These are phyloP conservation scores for Oplegnathus fasciatus DNA, from an alignment of 2,113 vertebrate genomes.

Conservation along the genomic window DNA sequence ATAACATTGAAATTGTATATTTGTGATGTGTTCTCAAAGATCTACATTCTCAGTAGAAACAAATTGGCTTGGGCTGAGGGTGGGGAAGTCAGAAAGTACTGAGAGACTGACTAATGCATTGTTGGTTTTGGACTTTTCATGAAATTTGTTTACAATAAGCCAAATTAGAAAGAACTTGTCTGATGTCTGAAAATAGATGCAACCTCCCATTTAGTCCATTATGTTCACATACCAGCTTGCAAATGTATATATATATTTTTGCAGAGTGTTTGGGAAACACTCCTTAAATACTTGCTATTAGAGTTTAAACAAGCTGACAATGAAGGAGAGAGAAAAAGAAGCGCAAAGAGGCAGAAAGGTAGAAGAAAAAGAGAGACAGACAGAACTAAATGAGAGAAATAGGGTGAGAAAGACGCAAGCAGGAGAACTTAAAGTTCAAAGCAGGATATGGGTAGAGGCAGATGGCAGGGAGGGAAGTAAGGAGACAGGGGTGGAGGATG, in stretches of 20 bases:
- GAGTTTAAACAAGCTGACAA: neutral
- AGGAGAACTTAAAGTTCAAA: conserved; percentile 37
- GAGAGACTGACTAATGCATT: neutral
- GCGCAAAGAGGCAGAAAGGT: neutral
- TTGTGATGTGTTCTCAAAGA: neutral
- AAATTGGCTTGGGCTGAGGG: neutral
- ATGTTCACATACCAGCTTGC: neutral
- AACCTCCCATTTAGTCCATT: neutral
- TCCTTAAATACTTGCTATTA: neutral
- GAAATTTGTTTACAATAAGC: too few species aligned
- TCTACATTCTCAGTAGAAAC: neutral
- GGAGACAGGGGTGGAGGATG: conserved; percentile 2
- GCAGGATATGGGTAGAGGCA: conserved; percentile 12
- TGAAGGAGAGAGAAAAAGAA: neutral
- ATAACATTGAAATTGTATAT: too few species aligned
- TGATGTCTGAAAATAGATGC: neutral
- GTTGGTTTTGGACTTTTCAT: neutral
- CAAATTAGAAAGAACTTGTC: neutral
- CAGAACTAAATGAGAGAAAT: neutral
- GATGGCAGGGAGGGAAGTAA: conserved; percentile 20
- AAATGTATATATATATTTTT: neutral
- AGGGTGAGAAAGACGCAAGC: neutral
- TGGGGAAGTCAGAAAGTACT: neutral
- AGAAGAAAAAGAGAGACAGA: neutral
- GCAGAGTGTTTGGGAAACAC: neutral